Evolutionary conservation across 2,888 invertebrate species (phyloP), one percentile per base, ranked within the genome.

Genomic region (Dysmachus trigonus): DNA sequence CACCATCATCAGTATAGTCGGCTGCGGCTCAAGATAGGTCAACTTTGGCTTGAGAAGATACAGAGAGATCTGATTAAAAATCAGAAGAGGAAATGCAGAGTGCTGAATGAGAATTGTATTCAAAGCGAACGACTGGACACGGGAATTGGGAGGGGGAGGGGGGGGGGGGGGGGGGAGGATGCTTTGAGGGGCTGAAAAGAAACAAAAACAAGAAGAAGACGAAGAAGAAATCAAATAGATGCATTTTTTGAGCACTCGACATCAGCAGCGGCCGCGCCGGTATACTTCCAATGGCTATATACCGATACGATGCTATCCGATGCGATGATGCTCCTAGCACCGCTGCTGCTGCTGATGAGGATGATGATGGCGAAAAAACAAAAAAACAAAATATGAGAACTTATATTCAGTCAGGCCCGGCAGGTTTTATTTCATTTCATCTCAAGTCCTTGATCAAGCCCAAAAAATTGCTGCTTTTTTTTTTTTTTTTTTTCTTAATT

Each of bases 41-140:
- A 81, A 81, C 81, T 18, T 18, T 30, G 31, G 81, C 81, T 76
- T 38, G 41, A 47, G 77, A 77, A 81, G 62, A 81, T 81, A 41
- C 38, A 81, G 81, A 81, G 81, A 81, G 81, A 81, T 81, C 81
- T 81, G 81, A 81, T 81, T 81, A 81, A 81, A 81, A 81, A 81
- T 81, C 81, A 81, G 38, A 41, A n/a, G 53, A 81, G 81, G 47
- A 47, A 76, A 62, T 81, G 62, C 81, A 53, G 31, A 79, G 62
- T 62, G 33, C 62, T 81, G 81, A 81, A 81, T 81, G 81, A 62
- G 81, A 18, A 81, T 33, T 81, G 53, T 81, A 81, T 62, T 81
- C 81, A 53, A 81, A 81, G 73, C 73, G 30, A 73, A 73, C 33
- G 33, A 33, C 33, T 62, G 31, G 30, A 2, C 15, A 18, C 2